Percentiles rank a stretch among this genome's conserved stretches.
phyloP scores from a whole-genome alignment of 92 coral and sea anemone species.

The Chrysogorgia sp. region DNA sequence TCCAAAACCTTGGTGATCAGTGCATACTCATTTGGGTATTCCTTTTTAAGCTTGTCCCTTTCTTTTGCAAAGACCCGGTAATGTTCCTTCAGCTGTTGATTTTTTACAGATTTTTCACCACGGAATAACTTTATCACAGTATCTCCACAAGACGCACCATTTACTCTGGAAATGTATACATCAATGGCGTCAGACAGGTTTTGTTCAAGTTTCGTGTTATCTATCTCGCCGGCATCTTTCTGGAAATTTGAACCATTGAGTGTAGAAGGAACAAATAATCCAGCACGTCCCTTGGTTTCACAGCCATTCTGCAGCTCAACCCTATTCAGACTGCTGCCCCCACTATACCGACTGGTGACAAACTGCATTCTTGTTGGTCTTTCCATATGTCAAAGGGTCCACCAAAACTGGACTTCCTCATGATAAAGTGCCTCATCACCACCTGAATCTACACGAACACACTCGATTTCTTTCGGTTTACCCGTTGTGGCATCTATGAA shows the following conservation, averaged over 20 bases:
- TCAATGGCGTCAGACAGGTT: constrained; percentile 45
- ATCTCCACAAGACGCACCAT: constrained; percentile 16
- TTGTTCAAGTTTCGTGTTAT: constrained; percentile 41
- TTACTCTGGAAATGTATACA: constrained; percentile 12
- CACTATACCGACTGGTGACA: constrained; percentile 44
- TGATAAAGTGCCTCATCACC: constrained; percentile 39
- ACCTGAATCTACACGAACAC: constrained; percentile 16
- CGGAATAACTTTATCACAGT: not conserved
- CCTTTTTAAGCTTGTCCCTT: not conserved
- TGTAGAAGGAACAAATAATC: constrained; percentile 37
- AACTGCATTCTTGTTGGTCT: constrained; percentile 27
- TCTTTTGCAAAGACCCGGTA: not conserved
- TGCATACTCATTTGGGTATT: not conserved
- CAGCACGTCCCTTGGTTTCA: constrained; percentile 24
- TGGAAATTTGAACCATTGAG: constrained; percentile 48
- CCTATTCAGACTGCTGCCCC: constrained; percentile 39
- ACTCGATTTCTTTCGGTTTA: constrained; percentile 37
- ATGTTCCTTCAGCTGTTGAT: constrained; percentile 5
- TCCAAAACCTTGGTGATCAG: not conserved
- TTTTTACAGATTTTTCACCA: not conserved
- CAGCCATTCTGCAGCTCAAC: constrained; percentile 52
- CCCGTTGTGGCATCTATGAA: no score
- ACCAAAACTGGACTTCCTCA: constrained; percentile 48
- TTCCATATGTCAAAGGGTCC: constrained; percentile 39
- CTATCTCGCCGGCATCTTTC: constrained; percentile 40